Evolutionary conservation across 2,113 vertebrate genomes (phyloP).

Genomic region (Eptesicus fuscus): DNA sequence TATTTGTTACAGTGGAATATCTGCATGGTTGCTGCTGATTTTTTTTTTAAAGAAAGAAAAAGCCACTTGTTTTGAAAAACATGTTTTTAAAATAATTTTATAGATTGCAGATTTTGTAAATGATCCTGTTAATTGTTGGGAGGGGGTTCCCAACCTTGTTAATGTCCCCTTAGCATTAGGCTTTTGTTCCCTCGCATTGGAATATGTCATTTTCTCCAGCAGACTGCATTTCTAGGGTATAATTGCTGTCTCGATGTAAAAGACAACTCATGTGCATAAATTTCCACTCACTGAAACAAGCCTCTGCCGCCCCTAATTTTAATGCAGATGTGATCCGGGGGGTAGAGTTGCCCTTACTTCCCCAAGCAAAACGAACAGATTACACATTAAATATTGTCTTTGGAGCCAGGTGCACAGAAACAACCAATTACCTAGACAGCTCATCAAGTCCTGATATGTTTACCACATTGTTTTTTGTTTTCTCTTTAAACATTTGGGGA

Average conservation of each 20-base stretch:
- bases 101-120: conserved; percentile 70
- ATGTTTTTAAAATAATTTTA: conserved; percentile 77
- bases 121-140: conserved; percentile 58
- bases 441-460: conserved; percentile 73
- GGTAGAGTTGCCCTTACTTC: conserved; percentile 61
- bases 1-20: conserved; percentile 20
- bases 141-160: conserved; percentile 54
- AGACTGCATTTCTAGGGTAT: conserved; percentile 60
- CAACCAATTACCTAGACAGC: conserved; percentile 77
- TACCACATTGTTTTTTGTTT: conserved; percentile 73
- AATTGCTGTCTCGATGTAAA: conserved; percentile 66
- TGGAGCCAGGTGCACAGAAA: conserved; percentile 75
- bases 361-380: conserved; percentile 52
- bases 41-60: background rate
- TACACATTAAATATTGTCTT: conserved; percentile 70
- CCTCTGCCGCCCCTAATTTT: conserved; percentile 61
- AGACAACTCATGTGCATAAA: conserved; percentile 66
- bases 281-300: conserved; percentile 64
- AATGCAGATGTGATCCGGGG: conserved; percentile 62
- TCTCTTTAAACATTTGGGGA: conserved; percentile 73
- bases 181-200: conserved; percentile 59
- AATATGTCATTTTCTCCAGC: conserved; percentile 64
- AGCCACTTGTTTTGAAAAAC: conserved; percentile 69
- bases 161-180: conserved; percentile 56
- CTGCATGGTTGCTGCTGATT: conserved; percentile 34